phyloP scores from a whole-genome alignment of 2,113 vertebrate genomes.

The Anguilla rostrata region DNA sequence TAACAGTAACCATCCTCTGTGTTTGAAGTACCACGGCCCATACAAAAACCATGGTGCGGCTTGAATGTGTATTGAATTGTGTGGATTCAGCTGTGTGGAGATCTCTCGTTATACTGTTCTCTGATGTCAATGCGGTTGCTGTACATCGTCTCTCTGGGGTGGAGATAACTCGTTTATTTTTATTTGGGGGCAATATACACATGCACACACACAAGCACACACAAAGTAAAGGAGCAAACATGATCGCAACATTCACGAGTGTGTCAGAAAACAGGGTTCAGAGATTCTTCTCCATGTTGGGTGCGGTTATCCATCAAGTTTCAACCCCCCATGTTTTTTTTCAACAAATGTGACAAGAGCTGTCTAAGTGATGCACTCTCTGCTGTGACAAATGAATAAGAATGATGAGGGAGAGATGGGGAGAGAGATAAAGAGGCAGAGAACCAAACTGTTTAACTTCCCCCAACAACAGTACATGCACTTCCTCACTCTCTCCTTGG shows the following conservation, averaged over 20 bases:
- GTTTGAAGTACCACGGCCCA: neutral
- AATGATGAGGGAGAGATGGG: neutral
- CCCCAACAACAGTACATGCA: neutral
- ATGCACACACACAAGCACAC: too few species aligned
- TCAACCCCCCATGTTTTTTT: neutral
- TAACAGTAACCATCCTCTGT: neutral
- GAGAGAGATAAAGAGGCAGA: neutral
- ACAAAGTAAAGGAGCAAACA: too few species aligned
- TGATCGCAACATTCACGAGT: too few species aligned
- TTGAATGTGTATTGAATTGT: neutral
- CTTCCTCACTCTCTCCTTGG: neutral
- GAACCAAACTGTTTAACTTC: neutral
- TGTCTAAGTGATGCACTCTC: neutral
- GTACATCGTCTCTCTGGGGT: neutral
- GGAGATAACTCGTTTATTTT: neutral
- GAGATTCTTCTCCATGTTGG: neutral
- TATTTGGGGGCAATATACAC: neutral
- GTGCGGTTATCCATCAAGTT: neutral
- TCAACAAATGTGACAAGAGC: neutral
- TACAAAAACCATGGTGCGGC: neutral
- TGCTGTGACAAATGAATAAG: neutral
- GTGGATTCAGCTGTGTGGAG: neutral
- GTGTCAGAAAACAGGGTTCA: neutral
- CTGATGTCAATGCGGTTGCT: neutral
- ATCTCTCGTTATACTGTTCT: too few species aligned